These are phyloP conservation scores for Monochamus saltuarius DNA, from an alignment of 1,140 invertebrate species.

Conservation along the genomic window DNA sequence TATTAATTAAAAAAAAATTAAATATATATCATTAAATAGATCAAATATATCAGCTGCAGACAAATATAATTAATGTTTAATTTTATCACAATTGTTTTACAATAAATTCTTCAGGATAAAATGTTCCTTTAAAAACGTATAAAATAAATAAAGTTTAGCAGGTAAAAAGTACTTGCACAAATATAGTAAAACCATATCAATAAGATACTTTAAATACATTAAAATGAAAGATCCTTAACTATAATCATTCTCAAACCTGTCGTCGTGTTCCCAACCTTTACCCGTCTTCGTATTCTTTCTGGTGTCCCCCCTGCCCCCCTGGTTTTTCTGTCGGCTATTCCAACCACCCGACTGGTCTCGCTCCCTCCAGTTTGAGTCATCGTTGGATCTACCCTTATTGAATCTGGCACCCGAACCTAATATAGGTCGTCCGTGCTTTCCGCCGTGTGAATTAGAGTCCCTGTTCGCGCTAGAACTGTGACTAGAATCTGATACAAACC, in stretches of 20 bases:
- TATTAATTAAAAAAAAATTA: too few relatives aligned
- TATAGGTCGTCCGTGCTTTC: slow-evolving; percentile 39
- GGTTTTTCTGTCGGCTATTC: slow-evolving; percentile 8
- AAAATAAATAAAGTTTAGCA: too few relatives aligned
- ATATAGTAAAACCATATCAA: neutral
- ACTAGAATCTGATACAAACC: slow-evolving; percentile 19
- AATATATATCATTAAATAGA: too few relatives aligned
- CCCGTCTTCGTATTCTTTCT: slow-evolving; percentile 26
- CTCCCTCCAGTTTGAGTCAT: slow-evolving; percentile 25
- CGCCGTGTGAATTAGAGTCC: neutral
- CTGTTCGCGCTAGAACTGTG: neutral
- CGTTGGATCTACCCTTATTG: slow-evolving; percentile 19
- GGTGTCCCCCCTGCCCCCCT: slow-evolving; percentile 7
- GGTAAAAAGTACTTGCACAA: neutral
- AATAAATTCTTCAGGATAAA: too few relatives aligned
- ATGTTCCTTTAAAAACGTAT: too few relatives aligned
- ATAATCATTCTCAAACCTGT: slow-evolving; percentile 44
- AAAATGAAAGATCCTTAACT: slow-evolving; percentile 23
- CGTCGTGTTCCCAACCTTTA: slow-evolving; percentile 46
- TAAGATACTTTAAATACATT: neutral
- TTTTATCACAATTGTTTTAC: too few relatives aligned
- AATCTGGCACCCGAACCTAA: slow-evolving; percentile 38
- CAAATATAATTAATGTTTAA: too few relatives aligned
- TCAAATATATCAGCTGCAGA: too few relatives aligned
- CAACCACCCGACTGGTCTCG: slow-evolving; percentile 8